phyloP scores from a whole-genome alignment of 2,888 invertebrate genomes.

The Pseudeuparius sepicola region DNA sequence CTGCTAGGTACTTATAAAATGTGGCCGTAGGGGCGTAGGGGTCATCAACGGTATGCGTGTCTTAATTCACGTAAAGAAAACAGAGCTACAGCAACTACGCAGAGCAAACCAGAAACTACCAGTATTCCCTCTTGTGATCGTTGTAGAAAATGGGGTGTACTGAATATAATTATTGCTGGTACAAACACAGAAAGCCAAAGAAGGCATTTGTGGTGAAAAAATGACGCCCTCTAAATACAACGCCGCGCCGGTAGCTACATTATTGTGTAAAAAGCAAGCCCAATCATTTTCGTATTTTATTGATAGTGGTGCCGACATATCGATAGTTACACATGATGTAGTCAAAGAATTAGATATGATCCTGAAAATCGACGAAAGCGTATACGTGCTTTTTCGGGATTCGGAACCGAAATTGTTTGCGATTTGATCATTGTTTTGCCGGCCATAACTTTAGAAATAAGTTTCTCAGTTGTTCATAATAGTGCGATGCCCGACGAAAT shows the following conservation, averaged over 20 bases:
- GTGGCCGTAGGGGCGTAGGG: too few relatives aligned
- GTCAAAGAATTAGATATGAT: conserved; percentile 12
- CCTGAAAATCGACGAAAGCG: conserved; percentile 11
- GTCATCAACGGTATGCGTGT: too few relatives aligned
- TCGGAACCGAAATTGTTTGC: conserved; percentile 18
- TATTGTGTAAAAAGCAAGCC: conserved; percentile 16
- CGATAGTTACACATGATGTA: conserved; percentile 17
- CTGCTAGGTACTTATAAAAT: too few relatives aligned
- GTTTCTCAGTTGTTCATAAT: conserved; percentile 17
- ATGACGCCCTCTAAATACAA: conserved; percentile 15
- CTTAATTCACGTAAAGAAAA: too few relatives aligned
- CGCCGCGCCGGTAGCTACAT: conserved; percentile 21
- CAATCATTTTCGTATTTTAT: conserved; percentile 15
- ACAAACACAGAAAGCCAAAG: too few relatives aligned
- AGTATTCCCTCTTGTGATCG: too few relatives aligned
- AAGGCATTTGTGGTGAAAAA: too few relatives aligned
- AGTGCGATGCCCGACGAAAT: too few relatives aligned
- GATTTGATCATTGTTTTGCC: conserved; percentile 18
- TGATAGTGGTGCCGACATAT: conserved; percentile 22
- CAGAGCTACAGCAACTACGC: too few relatives aligned
- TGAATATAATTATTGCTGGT: too few relatives aligned
- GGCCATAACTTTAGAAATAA: conserved; percentile 17
- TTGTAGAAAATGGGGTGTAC: too few relatives aligned
- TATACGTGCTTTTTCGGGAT: conserved; percentile 16
- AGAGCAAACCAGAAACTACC: too few relatives aligned